Evolutionary conservation across 2,113 vertebrate genomes (phyloP), one percentile per base, ranked within the genome.

Genomic region (Puntigrus tetrazona): DNA sequence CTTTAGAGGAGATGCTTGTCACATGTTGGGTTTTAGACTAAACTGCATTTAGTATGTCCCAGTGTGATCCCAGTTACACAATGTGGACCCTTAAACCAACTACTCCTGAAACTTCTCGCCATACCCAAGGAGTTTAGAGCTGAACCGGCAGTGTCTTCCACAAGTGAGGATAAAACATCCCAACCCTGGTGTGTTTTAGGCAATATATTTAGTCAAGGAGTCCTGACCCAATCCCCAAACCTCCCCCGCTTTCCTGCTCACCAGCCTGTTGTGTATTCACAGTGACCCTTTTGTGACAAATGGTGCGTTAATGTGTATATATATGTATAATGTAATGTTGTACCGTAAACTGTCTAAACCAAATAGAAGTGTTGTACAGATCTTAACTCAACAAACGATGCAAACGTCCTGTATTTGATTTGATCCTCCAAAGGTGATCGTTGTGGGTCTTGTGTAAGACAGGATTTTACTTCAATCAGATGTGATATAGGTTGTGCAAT

Each of bases 231-330:
- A n/a, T 85, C 74, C 85, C 82, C 80, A 89, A 81, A 82, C 83
- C 87, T 79, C 77, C 84, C 63, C 84, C 87, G 88, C 90, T 89
- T 55, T 91, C 88, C 84, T 89, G 88, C 90, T 82, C 90, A 85
- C 90, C 76, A 50, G 87, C 86, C 89, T 87, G 89, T 88, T 80
- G 86, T 91, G 90, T 91, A 91, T 87, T 91, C 86, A 90, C 90
- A 90, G 92, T 94, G 92, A 92, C 87, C 90, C 91, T 90, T 70
- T 93, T 88, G 93, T 94, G 93, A 89, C 93, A 86, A 91, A 85
- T 92, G 89, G 93, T 94, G 92, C 89, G 91, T 91, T 90, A 89
- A 89, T 6, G 88, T 93, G 88, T 93, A 90, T 70, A 70, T 81
- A 70, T 36, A 25, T 82, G 79, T 82, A 70, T 82, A 82, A 70